phyloP scores from a whole-genome alignment of 2,113 vertebrate genomes.

The Sorex araneus region DNA sequence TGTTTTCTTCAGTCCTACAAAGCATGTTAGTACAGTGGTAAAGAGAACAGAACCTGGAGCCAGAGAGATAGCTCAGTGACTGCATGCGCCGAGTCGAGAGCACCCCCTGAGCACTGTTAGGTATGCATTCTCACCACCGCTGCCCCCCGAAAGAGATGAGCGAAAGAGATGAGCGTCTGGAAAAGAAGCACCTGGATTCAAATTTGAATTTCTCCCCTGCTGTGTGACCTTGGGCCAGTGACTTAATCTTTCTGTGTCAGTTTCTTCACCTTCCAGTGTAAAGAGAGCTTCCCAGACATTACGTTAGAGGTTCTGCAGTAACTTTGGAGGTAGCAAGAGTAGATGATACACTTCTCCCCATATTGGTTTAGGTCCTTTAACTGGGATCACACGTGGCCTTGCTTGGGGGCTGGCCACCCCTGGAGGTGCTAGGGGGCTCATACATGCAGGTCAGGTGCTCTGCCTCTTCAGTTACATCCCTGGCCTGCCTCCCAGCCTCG shows the following conservation, averaged over 20 bases:
- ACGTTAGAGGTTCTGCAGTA: not conserved
- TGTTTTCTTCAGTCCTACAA: not conserved
- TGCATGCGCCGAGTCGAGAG: no score
- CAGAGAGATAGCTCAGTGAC: no score
- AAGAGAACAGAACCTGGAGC: not conserved
- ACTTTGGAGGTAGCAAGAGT: not conserved
- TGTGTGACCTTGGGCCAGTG: constrained; percentile 11
- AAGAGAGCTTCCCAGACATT: not conserved
- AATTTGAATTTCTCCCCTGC: not conserved
- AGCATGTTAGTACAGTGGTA: not conserved
- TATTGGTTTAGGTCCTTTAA: not conserved
- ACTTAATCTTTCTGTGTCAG: constrained; percentile 25
- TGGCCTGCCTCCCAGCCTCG: not conserved
- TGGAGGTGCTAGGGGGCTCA: no score
- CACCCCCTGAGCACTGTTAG: no score
- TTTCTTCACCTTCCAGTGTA: constrained; percentile 21
- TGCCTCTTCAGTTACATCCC: not conserved
- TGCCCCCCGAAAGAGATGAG: not conserved
- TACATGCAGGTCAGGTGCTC: no score
- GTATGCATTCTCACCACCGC: no score
- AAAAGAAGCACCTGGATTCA: not conserved
- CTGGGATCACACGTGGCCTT: no score
- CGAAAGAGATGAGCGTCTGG: not conserved
- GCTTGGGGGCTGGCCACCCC: no score
- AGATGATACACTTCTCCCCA: not conserved